A percentile compares a stretch with the other conserved stretches of the same genome.
Evolutionary conservation across 2,113 vertebrate genomes (phyloP).

Genomic region (Platycercus adscitus): DNA sequence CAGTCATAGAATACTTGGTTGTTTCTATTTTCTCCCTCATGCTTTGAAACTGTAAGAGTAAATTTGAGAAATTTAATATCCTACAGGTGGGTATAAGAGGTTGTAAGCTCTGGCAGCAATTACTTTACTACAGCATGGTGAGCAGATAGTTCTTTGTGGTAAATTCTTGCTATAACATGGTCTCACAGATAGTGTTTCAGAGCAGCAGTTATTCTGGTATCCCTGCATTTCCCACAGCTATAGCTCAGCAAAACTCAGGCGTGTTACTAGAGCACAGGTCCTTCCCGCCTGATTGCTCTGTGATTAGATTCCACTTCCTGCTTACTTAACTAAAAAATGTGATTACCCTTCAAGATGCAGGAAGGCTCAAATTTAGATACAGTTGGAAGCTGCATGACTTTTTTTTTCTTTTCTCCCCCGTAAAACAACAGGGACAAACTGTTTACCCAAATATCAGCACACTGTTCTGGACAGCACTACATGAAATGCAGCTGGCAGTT

Average conservation of each 20-base stretch:
- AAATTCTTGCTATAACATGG: neutral
- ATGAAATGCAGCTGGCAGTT: neutral
- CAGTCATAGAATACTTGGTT: fast-evolving
- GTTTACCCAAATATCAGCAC: neutral
- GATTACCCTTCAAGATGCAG: constrained; percentile 34
- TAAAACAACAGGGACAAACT: constrained; percentile 26
- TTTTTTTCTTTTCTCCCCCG: neutral
- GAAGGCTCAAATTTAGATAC: constrained; percentile 45
- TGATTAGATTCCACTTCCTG: constrained; percentile 29
- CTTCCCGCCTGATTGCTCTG: neutral
- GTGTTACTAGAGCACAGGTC: constrained; percentile 14
- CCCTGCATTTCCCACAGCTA: neutral
- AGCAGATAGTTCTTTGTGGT: neutral
- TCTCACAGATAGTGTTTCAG: neutral
- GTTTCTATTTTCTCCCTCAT: neutral
- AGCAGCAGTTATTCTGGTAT: neutral
- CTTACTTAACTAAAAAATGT: constrained; percentile 6
- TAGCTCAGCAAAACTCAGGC: neutral
- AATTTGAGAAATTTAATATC: neutral
- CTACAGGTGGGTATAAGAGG: neutral
- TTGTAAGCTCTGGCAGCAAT: neutral
- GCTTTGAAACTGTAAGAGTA: neutral
- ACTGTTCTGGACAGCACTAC: neutral
- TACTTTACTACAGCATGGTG: neutral
- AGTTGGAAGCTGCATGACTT: neutral